Evolutionary conservation across 2,113 vertebrate species (phyloP).

Genomic region (Boulengerochromis microlepis): DNA sequence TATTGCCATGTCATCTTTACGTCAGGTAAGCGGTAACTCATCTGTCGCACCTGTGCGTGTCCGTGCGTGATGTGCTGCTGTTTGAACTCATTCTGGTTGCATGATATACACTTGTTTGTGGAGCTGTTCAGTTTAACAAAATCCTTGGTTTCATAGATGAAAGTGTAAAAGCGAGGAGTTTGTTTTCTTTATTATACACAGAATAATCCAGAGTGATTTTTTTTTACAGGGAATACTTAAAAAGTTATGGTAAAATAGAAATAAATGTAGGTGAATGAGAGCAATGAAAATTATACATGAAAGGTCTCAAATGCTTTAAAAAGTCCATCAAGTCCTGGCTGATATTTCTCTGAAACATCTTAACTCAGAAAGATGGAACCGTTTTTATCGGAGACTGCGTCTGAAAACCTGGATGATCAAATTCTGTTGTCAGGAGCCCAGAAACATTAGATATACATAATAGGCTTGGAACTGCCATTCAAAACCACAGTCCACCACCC

Average conservation of each 20-base stretch:
- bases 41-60: slow-evolving; percentile 10
- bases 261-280: neutral
- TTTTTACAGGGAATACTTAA: neutral
- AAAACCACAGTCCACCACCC: neutral
- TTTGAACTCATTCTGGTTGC: neutral
- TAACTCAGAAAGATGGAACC: neutral
- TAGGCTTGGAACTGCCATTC: neutral
- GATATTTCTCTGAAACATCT: neutral
- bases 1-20: slow-evolving; percentile 37
- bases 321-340: neutral
- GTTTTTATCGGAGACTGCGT: neutral
- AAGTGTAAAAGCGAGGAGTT: neutral
- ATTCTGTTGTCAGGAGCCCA: slow-evolving; percentile 64
- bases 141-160: neutral
- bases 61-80: neutral
- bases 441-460: slow-evolving; percentile 3
- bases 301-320: slow-evolving; percentile 1
- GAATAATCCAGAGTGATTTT: neutral
- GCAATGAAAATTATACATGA: neutral
- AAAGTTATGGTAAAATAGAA: neutral
- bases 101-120: neutral
- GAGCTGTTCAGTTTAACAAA: neutral
- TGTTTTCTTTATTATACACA: neutral
- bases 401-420: slow-evolving; percentile 25
- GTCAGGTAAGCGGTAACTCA: neutral